Conservation (phyloP, 2,888 invertebrate species). For the Strigamia transsilvanica region DNA sequence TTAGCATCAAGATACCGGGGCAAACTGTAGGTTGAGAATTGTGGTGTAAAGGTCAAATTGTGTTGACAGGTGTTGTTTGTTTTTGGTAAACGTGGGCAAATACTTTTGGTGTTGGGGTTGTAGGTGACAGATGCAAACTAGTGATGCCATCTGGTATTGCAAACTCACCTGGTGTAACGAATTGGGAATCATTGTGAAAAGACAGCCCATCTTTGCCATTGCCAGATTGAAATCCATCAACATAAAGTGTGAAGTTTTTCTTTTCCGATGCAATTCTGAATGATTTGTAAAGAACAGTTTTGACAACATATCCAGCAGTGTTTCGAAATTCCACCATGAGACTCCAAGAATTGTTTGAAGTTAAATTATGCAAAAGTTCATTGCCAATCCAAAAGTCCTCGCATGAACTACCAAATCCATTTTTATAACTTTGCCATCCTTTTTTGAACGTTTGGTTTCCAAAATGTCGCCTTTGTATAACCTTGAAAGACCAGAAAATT, state of each 20-base stretch:
- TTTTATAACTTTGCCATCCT: neutral
- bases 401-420: neutral
- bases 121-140: too few relatives aligned
- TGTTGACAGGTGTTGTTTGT: too few relatives aligned
- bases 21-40: too few relatives aligned
- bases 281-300: neutral
- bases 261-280: neutral
- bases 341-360: neutral
- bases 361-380: neutral
- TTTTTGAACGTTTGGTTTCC: neutral
- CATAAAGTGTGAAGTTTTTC: neutral
- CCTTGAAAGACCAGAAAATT: neutral
- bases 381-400: neutral
- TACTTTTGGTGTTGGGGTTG: too few relatives aligned
- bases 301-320: neutral
- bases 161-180: constrained; percentile 8
- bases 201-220: neutral
- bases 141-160: too few relatives aligned
- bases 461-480: neutral
- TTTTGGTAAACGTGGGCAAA: too few relatives aligned
- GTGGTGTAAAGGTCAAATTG: too few relatives aligned
- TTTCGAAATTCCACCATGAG: neutral
- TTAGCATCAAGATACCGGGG: too few relatives aligned
- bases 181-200: neutral
- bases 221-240: neutral